Conservation (phyloP, 2,113 vertebrate species). For the Micromys minutus region DNA sequence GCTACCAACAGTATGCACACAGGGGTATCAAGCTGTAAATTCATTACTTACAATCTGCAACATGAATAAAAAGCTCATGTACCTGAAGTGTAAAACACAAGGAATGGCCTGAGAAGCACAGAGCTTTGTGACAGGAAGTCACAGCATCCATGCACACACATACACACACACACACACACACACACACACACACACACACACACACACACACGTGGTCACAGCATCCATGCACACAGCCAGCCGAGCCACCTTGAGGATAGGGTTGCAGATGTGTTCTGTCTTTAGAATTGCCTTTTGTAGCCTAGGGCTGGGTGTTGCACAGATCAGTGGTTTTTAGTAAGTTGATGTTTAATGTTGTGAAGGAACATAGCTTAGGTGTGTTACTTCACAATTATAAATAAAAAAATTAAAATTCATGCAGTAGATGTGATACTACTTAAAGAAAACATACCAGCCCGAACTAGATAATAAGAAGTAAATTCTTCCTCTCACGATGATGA, state of each 20-base stretch:
- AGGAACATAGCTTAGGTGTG: background rate
- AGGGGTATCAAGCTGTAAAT: background rate
- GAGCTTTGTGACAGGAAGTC: background rate
- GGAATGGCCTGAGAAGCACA: background rate
- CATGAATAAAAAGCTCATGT: slow-evolving; percentile 52
- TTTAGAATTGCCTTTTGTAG: background rate
- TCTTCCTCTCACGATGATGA: background rate
- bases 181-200: too few species aligned
- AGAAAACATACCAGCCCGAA: background rate
- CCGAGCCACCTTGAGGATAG: background rate
- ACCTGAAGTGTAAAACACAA: slow-evolving; percentile 39
- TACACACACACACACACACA: too few species aligned
- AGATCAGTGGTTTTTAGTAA: background rate
- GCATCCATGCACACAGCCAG: background rate
- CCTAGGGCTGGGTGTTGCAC: background rate
- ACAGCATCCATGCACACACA: background rate
- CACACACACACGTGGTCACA: too few species aligned
- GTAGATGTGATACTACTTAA: background rate
- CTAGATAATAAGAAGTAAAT: background rate
- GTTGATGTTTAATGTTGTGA: background rate
- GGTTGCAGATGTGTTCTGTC: background rate
- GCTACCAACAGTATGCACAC: background rate
- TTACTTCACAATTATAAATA: slow-evolving; percentile 27
- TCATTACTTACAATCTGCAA: slow-evolving; percentile 21
- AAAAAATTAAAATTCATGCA: background rate